Evolutionary conservation across 2,888 invertebrate species (phyloP), one percentile per base, ranked within the genome.

Genomic region (Hydriomena furcata): DNA sequence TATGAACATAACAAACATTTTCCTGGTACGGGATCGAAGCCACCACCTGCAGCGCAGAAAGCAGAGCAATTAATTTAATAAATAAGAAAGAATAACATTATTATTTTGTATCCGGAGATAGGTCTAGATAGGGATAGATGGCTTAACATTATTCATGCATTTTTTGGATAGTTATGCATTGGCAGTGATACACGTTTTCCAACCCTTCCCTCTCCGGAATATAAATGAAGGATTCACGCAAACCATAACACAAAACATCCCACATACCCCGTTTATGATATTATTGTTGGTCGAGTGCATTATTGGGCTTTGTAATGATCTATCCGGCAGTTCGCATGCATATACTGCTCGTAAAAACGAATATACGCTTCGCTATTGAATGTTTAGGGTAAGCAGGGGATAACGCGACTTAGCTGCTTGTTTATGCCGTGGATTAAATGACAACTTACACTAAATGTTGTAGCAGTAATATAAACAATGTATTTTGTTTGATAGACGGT

Each of bases 281-380:
- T 25, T 35, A 45, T 24, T 31, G 24, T 44, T 25, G 20, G 27
- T 8, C 20, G 31, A 30, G 17, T 48, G 48, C 48, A 48, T 41
- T 41, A 41, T 41, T 40, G 13, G 8, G 36, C 11, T 40, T 36
- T 42, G 32, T 41, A 37, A 40, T 49, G 42, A 46, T 28, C 30
- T 49, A 35, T 27, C 31, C 8, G 47, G 57, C 57, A 54, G 61
- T 73, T 71, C 65, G 68, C 66, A 71, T 73, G 59, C 51, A 59
- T 65, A 68, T 69, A 62, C 44, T 60, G 49, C 51, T 64, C 66
- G 69, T 70, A 68, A 72, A 71, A 68, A 64, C 68, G 66, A 63
- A 70, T 68, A 71, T 72, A 71, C 66, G 66, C 69, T 71, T 73
- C 58, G 61, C 66, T 63, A 74, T 74, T 67, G 66, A 69, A 71